Evolutionary conservation across 2,113 vertebrate species (phyloP).

Genomic region (Sigmodon hispidus): DNA sequence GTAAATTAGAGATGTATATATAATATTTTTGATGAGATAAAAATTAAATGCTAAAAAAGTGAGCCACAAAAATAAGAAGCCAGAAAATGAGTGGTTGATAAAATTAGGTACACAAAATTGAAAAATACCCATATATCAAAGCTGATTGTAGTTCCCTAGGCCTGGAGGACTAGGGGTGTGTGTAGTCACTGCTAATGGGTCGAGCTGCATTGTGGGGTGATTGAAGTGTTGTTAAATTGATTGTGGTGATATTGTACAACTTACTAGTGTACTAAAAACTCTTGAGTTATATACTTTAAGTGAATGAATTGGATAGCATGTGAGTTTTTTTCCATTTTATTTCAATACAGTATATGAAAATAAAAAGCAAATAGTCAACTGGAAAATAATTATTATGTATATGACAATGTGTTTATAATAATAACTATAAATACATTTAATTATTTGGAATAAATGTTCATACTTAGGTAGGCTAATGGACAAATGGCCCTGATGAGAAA

Average conservation of each 20-base stretch:
- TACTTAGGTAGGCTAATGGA: background rate
- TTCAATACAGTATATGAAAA: conserved; percentile 11
- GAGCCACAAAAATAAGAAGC: background rate
- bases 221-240: conserved; percentile 11
- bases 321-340: background rate
- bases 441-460: conserved; percentile 35
- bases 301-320: background rate
- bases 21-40: background rate
- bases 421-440: too few relatives aligned
- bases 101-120: conserved; percentile 29
- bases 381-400: conserved; percentile 12
- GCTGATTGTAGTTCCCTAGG: background rate
- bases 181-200: background rate
- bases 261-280: background rate
- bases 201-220: background rate
- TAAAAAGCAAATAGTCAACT: conserved; percentile 37
- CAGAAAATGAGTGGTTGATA: background rate
- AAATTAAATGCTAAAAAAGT: background rate
- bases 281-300: background rate
- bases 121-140: background rate
- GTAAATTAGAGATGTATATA: too few relatives aligned
- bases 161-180: background rate
- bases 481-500: background rate
- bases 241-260: background rate
- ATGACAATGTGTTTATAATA: background rate